Base-by-base conservation (phyloP, 1,140 invertebrate genomes). In the Aphidius ervi region DNA sequence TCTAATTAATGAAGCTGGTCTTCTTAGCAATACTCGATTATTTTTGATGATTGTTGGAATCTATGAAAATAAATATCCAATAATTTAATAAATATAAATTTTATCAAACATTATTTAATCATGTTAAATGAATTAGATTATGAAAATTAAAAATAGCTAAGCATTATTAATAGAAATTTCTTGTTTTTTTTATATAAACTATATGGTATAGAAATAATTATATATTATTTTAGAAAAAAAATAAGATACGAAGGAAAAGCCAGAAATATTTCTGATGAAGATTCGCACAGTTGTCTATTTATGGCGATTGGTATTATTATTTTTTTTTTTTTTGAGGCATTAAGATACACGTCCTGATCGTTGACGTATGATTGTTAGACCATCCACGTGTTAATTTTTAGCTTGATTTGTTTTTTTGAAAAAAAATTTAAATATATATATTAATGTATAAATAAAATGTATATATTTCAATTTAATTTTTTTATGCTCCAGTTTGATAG, bases 361-460 rank as follows among this genome's bases (percentile, higher is more conserved):
- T 43, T 57, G 31, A 20, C 46, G 56, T 23, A 46, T 48, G 46
- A 46, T 60, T 60, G 59, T 60, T 60, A 60, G 52, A 55, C 45
- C n/a, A 37, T 46, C 48, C 59, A 37, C 10, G 43, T 60, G 49
- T 52, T 59, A 50, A 23, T 45, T 46, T 55, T 46, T 55, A 60
- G 39, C 43, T 42, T 31, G 2, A 31, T 54, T 54, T 54, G 31
- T 54, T 1, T 16, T 16, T 16, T 37, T 37, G 52, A 39, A 20
- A 20, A 6, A 20, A 20, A 54, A 54, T 16, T 42, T 54, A 39
- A 40, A n/a, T 54, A 41, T 20, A 39, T 52, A 54, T 60, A 9
- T 59, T 45, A 31, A 57, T 16, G 16, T 16, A 16, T 16, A 16
- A 16, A 16, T 16, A 16, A 16, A 16, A 16, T 16, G 16, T 16